These are phyloP conservation scores for Campylomormyrus tamandua DNA, from an alignment of 2,113 vertebrate genomes.

Conservation along the genomic window DNA sequence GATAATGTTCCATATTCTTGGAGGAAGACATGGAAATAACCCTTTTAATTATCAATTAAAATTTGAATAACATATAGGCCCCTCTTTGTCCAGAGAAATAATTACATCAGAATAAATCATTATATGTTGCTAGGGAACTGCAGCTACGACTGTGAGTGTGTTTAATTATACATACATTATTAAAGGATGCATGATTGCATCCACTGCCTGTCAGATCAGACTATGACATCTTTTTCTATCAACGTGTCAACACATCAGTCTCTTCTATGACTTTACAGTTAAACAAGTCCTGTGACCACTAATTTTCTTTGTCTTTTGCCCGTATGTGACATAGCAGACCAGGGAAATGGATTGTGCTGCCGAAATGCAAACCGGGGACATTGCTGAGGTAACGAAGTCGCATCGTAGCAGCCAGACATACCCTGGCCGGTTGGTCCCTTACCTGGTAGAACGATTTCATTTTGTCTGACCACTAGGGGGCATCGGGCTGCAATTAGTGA, in stretches of 20 bases:
- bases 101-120: constrained; percentile 14
- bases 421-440: neutral
- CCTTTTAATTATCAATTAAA: constrained; percentile 19
- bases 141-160: neutral
- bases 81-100: neutral
- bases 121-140: constrained; percentile 32
- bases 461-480: neutral
- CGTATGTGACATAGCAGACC: neutral
- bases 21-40: neutral
- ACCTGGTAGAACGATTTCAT: neutral
- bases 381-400: neutral
- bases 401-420: neutral
- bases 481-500: neutral
- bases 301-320: neutral
- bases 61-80: constrained; percentile 4
- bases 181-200: neutral
- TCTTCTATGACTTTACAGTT: neutral
- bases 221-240: neutral
- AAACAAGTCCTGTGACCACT: neutral
- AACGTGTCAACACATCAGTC: neutral
- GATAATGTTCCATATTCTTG: neutral
- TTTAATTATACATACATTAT: constrained; percentile 21
- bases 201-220: neutral
- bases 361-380: neutral
- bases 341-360: neutral